Evolutionary conservation across 2,888 invertebrate genomes (phyloP).

Genomic region (Poecilobothrus nobilitatus): DNA sequence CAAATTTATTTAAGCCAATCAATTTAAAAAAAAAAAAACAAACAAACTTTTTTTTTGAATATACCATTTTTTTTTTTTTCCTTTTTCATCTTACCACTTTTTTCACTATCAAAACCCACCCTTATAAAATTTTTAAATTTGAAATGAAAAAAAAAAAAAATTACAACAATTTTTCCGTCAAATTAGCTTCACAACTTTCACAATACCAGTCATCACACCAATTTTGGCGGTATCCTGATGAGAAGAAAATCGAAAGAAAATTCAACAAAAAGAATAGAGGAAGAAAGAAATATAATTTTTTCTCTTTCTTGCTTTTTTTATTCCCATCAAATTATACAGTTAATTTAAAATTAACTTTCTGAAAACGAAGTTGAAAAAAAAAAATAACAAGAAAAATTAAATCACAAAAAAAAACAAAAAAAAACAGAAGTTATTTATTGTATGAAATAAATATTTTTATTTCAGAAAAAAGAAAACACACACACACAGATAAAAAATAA

Average conservation of each 20-base stretch:
- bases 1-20: no score
- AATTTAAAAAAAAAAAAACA: no score
- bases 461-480: neutral
- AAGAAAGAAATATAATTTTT: neutral
- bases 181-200: neutral
- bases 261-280: neutral
- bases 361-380: neutral
- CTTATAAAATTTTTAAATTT: no score
- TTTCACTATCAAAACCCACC: no score
- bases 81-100: no score
- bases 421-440: slow-evolving; percentile 1
- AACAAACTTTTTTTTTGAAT: no score
- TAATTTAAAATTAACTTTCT: neutral
- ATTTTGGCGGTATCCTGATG: neutral
- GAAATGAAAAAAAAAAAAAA: no score
- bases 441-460: slow-evolving; percentile 2
- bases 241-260: neutral
- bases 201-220: neutral
- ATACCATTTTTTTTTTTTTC: no score
- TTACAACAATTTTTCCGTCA: neutral
- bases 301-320: no score
- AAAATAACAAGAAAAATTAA: neutral
- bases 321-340: slow-evolving; percentile 2
- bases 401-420: neutral
- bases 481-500: no score